phyloP scores from a whole-genome alignment of 1,140 invertebrate species.

The Phthorimaea operculella region DNA sequence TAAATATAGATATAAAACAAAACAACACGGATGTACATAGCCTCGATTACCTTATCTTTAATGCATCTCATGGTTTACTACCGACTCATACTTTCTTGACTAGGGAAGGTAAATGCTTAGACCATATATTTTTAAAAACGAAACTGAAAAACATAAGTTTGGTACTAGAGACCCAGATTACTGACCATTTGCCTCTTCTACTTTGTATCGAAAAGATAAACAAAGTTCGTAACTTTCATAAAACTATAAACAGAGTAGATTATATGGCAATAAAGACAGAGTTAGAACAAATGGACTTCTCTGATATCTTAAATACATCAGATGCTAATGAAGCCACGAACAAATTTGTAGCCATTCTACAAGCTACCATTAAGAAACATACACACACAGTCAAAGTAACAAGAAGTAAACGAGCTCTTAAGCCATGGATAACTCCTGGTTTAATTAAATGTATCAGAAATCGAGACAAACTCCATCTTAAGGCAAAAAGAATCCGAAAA shows the following conservation, averaged over 20 bases:
- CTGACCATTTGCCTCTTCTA: background rate
- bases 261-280: background rate
- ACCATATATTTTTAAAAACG: background rate
- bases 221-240: background rate
- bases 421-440: conserved; percentile 3
- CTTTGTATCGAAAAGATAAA: background rate
- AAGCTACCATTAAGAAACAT: background rate
- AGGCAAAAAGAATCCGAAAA: background rate
- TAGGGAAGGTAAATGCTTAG: background rate
- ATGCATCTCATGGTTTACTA: background rate
- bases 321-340: background rate
- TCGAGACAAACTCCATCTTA: background rate
- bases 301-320: background rate
- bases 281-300: background rate
- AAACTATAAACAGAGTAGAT: background rate
- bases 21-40: background rate
- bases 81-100: background rate
- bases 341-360: background rate
- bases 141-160: background rate
- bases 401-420: background rate
- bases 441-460: background rate
- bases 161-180: background rate
- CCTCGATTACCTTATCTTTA: background rate
- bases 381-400: background rate
- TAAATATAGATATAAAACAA: background rate